These are phyloP conservation scores for Bellardia bayeri DNA, from an alignment of 2,888 invertebrate genomes.

Conservation along the genomic window DNA sequence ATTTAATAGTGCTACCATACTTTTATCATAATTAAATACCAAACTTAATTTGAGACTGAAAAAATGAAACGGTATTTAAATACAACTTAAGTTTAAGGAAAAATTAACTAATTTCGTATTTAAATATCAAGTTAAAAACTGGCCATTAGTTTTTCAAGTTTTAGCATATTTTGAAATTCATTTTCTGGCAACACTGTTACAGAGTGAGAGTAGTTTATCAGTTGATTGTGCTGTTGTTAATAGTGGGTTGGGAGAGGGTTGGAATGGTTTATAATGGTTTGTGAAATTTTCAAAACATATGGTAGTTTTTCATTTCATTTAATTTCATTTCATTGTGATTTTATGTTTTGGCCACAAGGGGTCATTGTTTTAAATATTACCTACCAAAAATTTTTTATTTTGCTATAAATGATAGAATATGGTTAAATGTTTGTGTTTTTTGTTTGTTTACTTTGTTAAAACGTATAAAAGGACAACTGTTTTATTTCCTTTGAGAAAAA, in stretches of 20 bases:
- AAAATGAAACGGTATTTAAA: no score
- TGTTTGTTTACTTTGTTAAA: not conserved
- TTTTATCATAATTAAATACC: no score
- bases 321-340: constrained; percentile 62
- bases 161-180: no score
- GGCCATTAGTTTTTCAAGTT: no score
- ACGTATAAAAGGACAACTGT: not conserved
- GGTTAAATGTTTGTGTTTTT: not conserved
- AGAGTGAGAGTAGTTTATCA: not conserved
- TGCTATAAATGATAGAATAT: constrained; percentile 28
- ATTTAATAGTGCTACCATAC: no score
- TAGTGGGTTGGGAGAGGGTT: not conserved
- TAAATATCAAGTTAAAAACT: no score
- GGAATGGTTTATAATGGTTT: constrained; percentile 31
- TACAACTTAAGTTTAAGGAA: no score
- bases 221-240: constrained; percentile 3
- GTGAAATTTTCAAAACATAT: constrained; percentile 67
- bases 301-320: constrained; percentile 61
- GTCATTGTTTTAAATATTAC: constrained; percentile 68
- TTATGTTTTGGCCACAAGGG: constrained; percentile 62
- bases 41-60: no score
- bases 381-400: constrained; percentile 54
- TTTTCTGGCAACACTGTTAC: no score
- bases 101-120: no score
- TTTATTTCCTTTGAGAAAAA: not conserved